Conservation (phyloP, 1,140 invertebrate genomes). For the Aphaenogaster floridana region DNA sequence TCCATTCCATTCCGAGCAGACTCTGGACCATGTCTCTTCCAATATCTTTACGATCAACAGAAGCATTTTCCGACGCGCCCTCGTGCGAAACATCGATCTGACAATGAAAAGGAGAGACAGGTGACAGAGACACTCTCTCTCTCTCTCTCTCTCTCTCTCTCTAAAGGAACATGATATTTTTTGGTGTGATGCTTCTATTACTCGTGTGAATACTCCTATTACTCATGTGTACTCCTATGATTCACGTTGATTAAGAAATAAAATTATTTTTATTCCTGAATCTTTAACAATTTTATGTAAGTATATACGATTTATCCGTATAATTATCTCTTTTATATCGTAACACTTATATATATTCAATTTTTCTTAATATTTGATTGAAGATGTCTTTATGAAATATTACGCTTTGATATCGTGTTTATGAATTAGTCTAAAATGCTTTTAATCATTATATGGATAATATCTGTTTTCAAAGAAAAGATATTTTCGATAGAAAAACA, state of each 20-base stretch:
- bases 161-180: slow-evolving; percentile 5
- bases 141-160: neutral
- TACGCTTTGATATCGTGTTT: neutral
- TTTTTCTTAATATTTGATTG: neutral
- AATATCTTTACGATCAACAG: slow-evolving; percentile 45
- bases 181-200: neutral
- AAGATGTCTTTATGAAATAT: slow-evolving; percentile 12
- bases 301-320: neutral
- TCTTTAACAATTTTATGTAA: neutral
- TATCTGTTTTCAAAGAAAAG: neutral
- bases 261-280: neutral
- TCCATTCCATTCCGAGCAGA: slow-evolving; percentile 51
- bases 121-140: too few species aligned
- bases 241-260: neutral
- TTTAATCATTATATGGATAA: neutral
- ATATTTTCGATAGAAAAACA: neutral
- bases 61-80: neutral
- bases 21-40: slow-evolving; percentile 64
- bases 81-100: neutral
- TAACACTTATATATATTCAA: neutral
- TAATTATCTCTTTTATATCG: neutral
- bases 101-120: neutral
- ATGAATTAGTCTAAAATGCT: neutral
- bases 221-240: neutral
- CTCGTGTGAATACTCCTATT: neutral